Base-by-base conservation (phyloP, 1,140 invertebrate species). In the Megalopta genalis region DNA sequence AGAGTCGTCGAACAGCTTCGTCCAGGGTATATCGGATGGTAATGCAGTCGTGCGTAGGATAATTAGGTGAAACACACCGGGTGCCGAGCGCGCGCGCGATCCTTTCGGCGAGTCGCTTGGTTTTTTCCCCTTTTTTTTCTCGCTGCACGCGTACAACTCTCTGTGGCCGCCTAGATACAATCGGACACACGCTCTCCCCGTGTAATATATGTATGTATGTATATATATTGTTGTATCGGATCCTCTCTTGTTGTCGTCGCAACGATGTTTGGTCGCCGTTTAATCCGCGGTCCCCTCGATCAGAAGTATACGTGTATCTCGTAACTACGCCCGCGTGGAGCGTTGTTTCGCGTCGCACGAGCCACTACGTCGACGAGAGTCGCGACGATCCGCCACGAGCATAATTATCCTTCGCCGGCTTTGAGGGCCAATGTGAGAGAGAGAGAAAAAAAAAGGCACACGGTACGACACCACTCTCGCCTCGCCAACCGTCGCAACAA, bases 401-500 rank as follows among this genome's bases (percentile, higher is more conserved):
- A 81, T 85, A 84, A 59, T 73, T 32, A 32, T 32, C 81, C 42
- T 68, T 60, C 66, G 63, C 81, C 54, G 59, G 76, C 49, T 21
- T 21, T 18, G 3, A 52, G 49, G 18, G 46, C 5, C 54, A 62
- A 65, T 10, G 42, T n/a, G n/a, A n/a, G n/a, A n/a, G n/a, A n/a
- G n/a, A n/a, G n/a, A n/a, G n/a, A 14, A 14, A 60, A 39, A 64
- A 63, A 66, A 65, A 76, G 6, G 37, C 10, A 37, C 57, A 54
- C 64, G 42, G n/a, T 37, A 39, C 49, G 49, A 84, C 75, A 74
- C 76, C 79, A 57, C 83, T 82, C 80, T 82, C 75, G 78, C 80
- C 76, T 85, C 80, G 76, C 46, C 80, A 81, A 86, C 68, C 88
- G 85, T 76, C 86, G 81, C 84, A 82, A 73, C 83, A 83, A 88